Evolutionary conservation across 2,113 vertebrate species (phyloP).

Genomic region (Gymnogyps californianus): DNA sequence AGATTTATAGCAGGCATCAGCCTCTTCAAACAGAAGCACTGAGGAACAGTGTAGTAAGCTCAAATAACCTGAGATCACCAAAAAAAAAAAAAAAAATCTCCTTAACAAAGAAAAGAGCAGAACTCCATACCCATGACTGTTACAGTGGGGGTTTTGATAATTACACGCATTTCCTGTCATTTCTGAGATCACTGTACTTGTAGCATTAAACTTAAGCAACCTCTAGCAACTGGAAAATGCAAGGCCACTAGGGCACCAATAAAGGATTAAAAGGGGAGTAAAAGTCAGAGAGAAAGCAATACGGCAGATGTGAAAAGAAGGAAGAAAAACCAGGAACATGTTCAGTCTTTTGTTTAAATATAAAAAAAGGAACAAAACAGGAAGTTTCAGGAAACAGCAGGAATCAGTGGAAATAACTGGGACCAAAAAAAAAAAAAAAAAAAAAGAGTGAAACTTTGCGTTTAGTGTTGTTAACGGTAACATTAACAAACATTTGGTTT

Average conservation of each 20-base stretch:
- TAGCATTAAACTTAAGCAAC: not conserved
- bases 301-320: not conserved
- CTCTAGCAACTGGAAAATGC: not conserved
- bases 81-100: not conserved
- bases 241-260: not conserved
- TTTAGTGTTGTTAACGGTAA: not conserved
- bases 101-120: not conserved
- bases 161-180: not conserved
- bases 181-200: not conserved
- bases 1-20: not conserved
- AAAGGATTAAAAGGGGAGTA: not conserved
- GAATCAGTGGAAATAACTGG: not conserved
- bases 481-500: no score
- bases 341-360: not conserved
- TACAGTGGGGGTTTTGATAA: not conserved
- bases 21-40: not conserved
- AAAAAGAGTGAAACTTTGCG: not conserved
- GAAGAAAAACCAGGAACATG: slow-evolving; percentile 4
- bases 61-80: not conserved
- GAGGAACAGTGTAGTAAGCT: not conserved
- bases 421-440: not conserved
- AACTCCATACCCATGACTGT: not conserved
- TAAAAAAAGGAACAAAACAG: not conserved
- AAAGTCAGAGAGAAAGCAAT: not conserved
- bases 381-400: not conserved